Conservation (phyloP, 1,140 invertebrate genomes). For the Philaenus spumarius region DNA sequence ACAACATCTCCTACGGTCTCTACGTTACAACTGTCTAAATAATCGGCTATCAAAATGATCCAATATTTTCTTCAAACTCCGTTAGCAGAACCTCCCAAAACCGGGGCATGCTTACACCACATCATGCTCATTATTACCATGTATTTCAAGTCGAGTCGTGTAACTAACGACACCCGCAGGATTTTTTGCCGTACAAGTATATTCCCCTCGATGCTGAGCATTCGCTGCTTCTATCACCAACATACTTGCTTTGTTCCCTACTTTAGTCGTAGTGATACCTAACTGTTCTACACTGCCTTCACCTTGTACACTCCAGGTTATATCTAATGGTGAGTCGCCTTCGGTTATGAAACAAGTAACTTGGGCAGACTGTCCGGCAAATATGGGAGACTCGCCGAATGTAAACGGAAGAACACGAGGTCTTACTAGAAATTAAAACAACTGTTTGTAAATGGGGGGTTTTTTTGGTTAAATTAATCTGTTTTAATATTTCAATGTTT, state of each 20-base stretch:
- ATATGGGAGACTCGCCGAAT: conserved; percentile 48
- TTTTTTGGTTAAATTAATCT: too few relatives aligned
- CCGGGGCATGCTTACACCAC: too few relatives aligned
- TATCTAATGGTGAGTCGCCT: conserved; percentile 44
- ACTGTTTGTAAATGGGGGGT: too few relatives aligned
- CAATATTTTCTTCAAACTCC: too few relatives aligned
- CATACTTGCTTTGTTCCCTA: conserved; percentile 51
- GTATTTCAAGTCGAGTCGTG: conserved; percentile 42
- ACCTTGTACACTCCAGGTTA: conserved; percentile 23
- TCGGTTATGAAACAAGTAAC: conserved; percentile 48
- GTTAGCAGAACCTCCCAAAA: too few relatives aligned
- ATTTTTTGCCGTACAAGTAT: conserved; percentile 70
- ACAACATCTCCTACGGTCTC: too few relatives aligned
- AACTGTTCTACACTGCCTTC: conserved; percentile 5
- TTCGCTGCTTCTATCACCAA: conserved; percentile 63
- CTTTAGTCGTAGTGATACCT: conserved; percentile 34
- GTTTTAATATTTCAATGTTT: too few relatives aligned
- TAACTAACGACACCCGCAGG: conserved; percentile 50
- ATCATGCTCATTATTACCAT: conserved; percentile 47
- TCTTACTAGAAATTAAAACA: too few relatives aligned
- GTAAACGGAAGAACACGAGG: conserved; percentile 51
- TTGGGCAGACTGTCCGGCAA: conserved; percentile 30
- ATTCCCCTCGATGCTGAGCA: conserved; percentile 56
- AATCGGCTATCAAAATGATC: too few relatives aligned
- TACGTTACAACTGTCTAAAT: too few relatives aligned